Percentiles rank a stretch among this genome's conserved stretches.
Conservation (phyloP, 2,113 vertebrate species). For the Holacanthus passer region DNA sequence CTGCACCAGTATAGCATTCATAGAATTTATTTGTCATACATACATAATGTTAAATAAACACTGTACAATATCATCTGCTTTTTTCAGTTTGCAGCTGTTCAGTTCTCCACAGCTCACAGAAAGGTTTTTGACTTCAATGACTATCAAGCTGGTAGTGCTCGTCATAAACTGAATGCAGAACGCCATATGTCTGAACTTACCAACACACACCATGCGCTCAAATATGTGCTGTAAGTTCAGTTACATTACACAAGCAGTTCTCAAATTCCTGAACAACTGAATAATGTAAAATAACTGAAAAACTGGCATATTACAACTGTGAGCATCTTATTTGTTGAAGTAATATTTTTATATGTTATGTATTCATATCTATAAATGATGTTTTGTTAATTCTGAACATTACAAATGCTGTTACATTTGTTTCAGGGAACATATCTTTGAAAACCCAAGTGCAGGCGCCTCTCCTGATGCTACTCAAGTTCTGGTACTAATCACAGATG, state of each 20-base stretch:
- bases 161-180: slow-evolving; percentile 51
- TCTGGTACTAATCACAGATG: slow-evolving; percentile 89
- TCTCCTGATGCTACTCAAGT: slow-evolving; percentile 82
- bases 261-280: not conserved
- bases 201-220: slow-evolving; percentile 82
- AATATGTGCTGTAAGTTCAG: slow-evolving; percentile 82
- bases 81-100: slow-evolving; percentile 88
- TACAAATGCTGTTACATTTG: not conserved
- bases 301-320: not conserved
- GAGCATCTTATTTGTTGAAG: not conserved
- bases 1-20: not conserved
- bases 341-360: too few species aligned
- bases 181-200: slow-evolving; percentile 61
- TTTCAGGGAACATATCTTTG: slow-evolving; percentile 59
- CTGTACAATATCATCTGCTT: not conserved
- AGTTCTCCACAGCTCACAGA: slow-evolving; percentile 52
- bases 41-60: not conserved
- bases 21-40: not conserved
- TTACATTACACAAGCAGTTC: not conserved
- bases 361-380: too few species aligned
- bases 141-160: slow-evolving; percentile 55
- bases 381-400: not conserved
- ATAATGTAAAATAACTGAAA: not conserved
- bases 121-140: slow-evolving; percentile 86
- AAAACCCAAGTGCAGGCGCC: slow-evolving; percentile 69